Conservation (phyloP, 2,888 invertebrate species). For the Cataglyphis albicans region DNA sequence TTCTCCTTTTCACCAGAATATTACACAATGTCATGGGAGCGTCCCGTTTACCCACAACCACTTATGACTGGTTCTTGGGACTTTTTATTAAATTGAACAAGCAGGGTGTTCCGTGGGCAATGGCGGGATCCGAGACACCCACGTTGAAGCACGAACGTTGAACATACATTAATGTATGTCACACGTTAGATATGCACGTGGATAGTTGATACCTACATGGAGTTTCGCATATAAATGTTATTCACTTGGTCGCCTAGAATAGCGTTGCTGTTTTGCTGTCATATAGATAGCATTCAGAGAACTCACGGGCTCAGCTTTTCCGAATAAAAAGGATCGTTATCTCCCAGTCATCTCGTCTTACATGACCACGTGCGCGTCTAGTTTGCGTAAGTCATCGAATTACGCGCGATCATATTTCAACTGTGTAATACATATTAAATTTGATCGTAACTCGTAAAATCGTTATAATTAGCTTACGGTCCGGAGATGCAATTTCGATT, state of each 20-base stretch:
- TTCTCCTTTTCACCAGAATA: neutral
- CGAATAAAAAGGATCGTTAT: conserved; percentile 66
- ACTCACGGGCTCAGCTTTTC: conserved; percentile 60
- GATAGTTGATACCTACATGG: neutral
- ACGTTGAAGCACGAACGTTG: neutral
- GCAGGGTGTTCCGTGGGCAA: neutral
- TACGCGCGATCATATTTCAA: conserved; percentile 70
- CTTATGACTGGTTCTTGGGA: neutral
- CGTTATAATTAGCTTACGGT: neutral
- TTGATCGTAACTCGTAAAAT: conserved; percentile 49
- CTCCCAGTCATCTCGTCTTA: conserved; percentile 67
- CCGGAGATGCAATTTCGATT: neutral
- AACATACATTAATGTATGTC: neutral
- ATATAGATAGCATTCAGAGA: conserved; percentile 36
- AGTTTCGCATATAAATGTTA: neutral
- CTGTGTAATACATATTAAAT: conserved; percentile 67
- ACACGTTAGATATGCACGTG: neutral
- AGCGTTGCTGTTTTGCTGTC: conserved; percentile 15
- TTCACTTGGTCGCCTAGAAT: neutral
- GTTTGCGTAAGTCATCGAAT: conserved; percentile 66
- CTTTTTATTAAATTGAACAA: neutral
- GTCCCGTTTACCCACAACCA: neutral
- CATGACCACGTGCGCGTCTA: conserved; percentile 70
- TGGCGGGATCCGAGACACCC: too few species aligned
- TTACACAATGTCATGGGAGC: neutral